These are phyloP conservation scores for Amazona guildingii DNA, from an alignment of 2,113 vertebrate species.

Conservation along the genomic window DNA sequence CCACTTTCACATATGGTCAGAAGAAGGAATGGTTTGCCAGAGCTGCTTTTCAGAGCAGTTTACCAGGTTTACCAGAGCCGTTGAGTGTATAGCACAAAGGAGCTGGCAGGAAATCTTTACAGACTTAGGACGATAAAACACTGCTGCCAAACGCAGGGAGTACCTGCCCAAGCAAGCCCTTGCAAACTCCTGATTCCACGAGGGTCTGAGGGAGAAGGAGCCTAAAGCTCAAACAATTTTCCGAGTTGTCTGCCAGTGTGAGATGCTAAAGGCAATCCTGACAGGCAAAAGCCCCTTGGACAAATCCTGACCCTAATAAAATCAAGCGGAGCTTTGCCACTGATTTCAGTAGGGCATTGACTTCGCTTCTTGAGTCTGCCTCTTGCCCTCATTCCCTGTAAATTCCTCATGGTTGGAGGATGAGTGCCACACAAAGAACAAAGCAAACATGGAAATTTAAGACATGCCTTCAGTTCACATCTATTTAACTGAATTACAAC, in stretches of 20 bases:
- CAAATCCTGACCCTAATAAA: neutral
- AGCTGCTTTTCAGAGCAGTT: neutral
- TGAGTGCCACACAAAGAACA: neutral
- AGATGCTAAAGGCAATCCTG: neutral
- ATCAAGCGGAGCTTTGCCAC: neutral
- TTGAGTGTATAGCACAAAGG: neutral
- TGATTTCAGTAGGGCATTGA: neutral
- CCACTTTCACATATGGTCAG: neutral
- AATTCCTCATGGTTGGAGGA: neutral
- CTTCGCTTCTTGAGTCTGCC: neutral
- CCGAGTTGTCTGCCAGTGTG: neutral
- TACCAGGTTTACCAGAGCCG: neutral
- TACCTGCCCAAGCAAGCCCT: neutral
- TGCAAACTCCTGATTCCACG: neutral
- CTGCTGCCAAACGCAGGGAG: neutral
- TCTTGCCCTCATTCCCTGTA: neutral
- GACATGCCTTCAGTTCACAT: neutral
- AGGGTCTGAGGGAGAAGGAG: neutral
- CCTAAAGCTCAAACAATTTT: neutral
- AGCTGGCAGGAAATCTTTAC: neutral
- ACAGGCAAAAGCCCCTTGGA: neutral
- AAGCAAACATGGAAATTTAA: neutral
- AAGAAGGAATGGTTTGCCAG: neutral
- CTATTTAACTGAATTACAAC: neutral
- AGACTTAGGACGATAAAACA: neutral